Percentiles rank a stretch among this genome's conserved stretches.
phyloP scores from a whole-genome alignment of 2,888 invertebrate species.

The Dryadula phaetusa region DNA sequence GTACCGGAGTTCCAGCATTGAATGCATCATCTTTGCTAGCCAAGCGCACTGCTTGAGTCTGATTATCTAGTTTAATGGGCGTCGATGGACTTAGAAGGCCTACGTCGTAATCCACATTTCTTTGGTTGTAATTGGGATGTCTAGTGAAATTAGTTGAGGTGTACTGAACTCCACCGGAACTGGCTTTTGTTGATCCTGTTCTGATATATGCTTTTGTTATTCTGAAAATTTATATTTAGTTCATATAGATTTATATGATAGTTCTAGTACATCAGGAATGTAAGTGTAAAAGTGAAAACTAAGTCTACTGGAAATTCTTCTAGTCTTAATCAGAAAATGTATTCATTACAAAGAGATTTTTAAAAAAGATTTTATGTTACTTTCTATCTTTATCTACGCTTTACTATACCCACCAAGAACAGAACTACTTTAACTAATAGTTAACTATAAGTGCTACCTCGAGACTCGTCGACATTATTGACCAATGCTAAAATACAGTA shows the following conservation, averaged over 20 bases:
- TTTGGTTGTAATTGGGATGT: constrained; percentile 69
- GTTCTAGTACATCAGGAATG: no score
- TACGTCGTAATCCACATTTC: constrained; percentile 72
- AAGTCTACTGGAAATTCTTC: no score
- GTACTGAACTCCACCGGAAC: constrained; percentile 68
- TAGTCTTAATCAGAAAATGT: no score
- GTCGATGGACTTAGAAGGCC: constrained; percentile 62
- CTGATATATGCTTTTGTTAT: constrained; percentile 58
- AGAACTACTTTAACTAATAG: no score
- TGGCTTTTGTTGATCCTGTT: constrained; percentile 66
- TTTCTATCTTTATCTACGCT: no score
- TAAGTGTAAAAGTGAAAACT: no score
- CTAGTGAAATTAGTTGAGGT: constrained; percentile 53
- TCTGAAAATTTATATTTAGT: constrained; percentile 50
- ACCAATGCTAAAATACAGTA: no score
- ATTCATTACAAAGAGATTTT: no score
- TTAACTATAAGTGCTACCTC: no score
- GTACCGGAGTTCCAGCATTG: constrained; percentile 53
- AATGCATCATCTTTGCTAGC: constrained; percentile 50
- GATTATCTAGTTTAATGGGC: constrained; percentile 62
- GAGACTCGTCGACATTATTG: no score
- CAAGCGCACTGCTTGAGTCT: constrained; percentile 54
- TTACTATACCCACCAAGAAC: no score
- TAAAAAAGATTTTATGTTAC: no score
- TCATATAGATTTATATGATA: not conserved